Base-by-base conservation (phyloP, 2,113 vertebrate species). In the Sinosuthora webbiana region DNA sequence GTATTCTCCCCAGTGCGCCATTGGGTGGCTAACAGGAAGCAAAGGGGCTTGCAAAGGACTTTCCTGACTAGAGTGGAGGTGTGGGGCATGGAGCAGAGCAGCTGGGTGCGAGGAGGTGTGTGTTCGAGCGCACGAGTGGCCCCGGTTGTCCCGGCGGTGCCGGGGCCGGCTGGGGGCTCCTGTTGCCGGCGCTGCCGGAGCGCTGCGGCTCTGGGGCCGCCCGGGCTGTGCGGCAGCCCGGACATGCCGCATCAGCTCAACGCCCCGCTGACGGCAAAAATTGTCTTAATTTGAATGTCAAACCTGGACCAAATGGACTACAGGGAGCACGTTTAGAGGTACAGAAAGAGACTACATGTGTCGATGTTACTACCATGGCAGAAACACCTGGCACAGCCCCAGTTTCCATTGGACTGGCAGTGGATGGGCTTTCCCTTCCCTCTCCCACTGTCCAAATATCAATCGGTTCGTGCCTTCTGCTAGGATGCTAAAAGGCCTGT, bases 1-100 rank as follows among this genome's bases (percentile, higher is more conserved):
- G 5, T 45, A 0, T 35, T 27, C 67, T 62, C 37, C 2, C 19
- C 50, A 1, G 35, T 0, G 25, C 7, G 3, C 33, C 0, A 25
- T 19, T 42, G 37, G 53, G 79, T 47, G 85, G 45, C 67, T 56
- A 35, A 2, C 22, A 6, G 37, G 75, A n/a, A 53, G 31, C 31
- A 2, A 5, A 62, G 41, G 31, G 41, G 33, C 49, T 49, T 9
- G 63, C 41, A 33, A 1, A 31, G 19, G 70, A 19, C 75, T 50
- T n/a, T 47, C 23, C 22, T 19, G 52, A 1, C 28, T 9, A 0
- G 19, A 16, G 1, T 1, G 4, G 49, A 52, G 77, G 45, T 0
- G 1, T 2, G 16, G 1, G 24, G 75, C 37, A 0, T 0, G 4
- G 42, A 37, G 47, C 63, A 27, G 57, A 6, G 6, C 13, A 12